Percentiles rank a stretch among this genome's conserved stretches.
These are phyloP conservation scores for Drosophila simulans DNA, from an alignment of 1,140 invertebrate species.

Conservation along the genomic window DNA sequence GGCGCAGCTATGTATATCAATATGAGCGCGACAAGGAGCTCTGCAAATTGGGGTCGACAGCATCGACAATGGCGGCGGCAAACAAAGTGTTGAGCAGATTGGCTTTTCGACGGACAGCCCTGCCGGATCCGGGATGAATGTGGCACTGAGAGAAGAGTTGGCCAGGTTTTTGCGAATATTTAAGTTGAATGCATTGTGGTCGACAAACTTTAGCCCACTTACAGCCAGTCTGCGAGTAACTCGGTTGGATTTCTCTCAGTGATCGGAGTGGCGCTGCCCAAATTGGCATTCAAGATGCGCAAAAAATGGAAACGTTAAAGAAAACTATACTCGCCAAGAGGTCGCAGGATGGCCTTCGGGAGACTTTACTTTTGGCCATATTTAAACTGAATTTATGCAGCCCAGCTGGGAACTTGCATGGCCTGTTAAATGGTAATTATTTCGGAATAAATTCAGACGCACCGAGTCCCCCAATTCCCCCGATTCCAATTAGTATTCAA, in stretches of 20 bases:
- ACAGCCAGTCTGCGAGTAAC: too few species aligned
- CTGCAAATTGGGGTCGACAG: constrained; percentile 80
- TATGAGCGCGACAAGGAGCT: constrained; percentile 72
- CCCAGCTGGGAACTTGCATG: constrained; percentile 4
- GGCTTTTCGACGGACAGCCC: constrained; percentile 60
- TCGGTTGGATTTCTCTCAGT: background rate
- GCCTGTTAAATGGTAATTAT: constrained; percentile 29
- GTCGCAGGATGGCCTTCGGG: background rate
- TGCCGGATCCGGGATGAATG: constrained; percentile 16
- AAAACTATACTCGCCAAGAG: background rate
- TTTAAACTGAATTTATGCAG: constrained; percentile 1
- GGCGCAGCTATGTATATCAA: constrained; percentile 40
- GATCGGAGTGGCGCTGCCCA: background rate
- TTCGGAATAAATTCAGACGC: constrained; percentile 18
- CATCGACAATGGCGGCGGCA: constrained; percentile 49
- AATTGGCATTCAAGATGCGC: constrained; percentile 16
- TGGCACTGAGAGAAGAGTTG: constrained; percentile 10
- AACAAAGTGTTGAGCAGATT: constrained; percentile 80
- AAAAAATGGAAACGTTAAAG: constrained; percentile 5
- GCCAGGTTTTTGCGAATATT: too few species aligned
- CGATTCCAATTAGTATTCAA: constrained; percentile 36
- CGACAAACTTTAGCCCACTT: too few species aligned
- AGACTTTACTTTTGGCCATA: background rate
- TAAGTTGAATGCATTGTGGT: too few species aligned
- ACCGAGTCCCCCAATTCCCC: constrained; percentile 7